Base-by-base conservation (phyloP, 1,140 invertebrate species). In the Neuroterus valhalla region DNA sequence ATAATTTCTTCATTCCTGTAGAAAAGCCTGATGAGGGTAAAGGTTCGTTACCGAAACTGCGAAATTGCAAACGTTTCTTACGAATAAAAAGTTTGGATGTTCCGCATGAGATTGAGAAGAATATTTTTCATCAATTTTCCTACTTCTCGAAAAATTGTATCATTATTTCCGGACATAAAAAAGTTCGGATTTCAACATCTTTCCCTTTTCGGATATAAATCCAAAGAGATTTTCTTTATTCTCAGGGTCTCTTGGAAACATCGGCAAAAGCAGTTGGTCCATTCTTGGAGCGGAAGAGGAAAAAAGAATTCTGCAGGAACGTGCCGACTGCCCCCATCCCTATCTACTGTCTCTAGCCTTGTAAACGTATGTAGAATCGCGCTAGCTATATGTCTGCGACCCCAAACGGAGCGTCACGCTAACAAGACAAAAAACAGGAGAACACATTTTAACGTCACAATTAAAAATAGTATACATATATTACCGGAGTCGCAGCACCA, bases 381-480 rank as follows among this genome's bases (percentile, higher is more conserved):
- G 72, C 67, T 66, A 78, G 74, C 78, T 79, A 80, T 50, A 50
- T 78, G 76, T 69, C 78, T 74, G 74, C 68, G 78, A 82, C 75
- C 79, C 83, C 83, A 80, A 84, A 81, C 83, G 74, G 75, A 78
- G 80, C 78, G 78, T 78, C 74, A 83, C 75, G 81, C 77, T 82
- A 85, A 83, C 80, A 84, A 82, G 82, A 85, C 79, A 82, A 86
- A 85, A 85, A 84, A 79, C 79, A 81, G 79, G 79, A 82, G 81
- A 85, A 85, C 84, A 88, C 84, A 87, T 87, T 87, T 88, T 86
- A 86, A 85, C 82, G 87, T 87, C 87, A 87, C 85, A 87, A 87
- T 88, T 86, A 88, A 88, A 88, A 88, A 88, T 86, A 87, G 85
- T 85, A 86, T 85, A 85, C 85, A 87, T 85, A 86, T 83, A 86